phyloP scores from a whole-genome alignment of 2,888 invertebrate species.

The Kryphioiulus occultus region DNA sequence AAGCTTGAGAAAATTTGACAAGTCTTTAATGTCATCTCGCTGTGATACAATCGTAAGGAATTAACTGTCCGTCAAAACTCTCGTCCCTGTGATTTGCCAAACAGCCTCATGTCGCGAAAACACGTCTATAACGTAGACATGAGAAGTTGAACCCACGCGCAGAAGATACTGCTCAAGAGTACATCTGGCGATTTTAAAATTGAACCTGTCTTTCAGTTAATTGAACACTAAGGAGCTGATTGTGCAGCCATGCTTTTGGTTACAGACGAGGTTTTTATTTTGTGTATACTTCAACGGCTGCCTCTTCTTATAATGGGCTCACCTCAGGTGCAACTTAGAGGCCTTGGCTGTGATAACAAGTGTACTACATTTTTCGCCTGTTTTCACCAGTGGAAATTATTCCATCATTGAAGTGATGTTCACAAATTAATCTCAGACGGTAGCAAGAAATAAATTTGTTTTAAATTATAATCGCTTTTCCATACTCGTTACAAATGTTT shows the following conservation, averaged over 20 bases:
- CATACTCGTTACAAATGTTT: not conserved
- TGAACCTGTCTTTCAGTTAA: not conserved
- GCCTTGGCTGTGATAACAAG: conserved; percentile 34
- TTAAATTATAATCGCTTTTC: not conserved
- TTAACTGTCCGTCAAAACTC: not conserved
- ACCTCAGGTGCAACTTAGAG: conserved; percentile 36
- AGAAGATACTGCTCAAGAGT: not conserved
- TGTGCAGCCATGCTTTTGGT: not conserved
- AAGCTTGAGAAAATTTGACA: not conserved
- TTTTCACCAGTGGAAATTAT: conserved; percentile 27
- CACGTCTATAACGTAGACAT: not conserved
- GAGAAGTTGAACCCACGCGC: not conserved
- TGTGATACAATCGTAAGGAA: not conserved
- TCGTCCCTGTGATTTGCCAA: not conserved
- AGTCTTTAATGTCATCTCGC: not conserved
- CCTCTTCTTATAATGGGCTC: conserved; percentile 32
- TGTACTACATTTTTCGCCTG: conserved; percentile 11
- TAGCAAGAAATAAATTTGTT: conserved; percentile 35
- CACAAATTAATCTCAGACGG: conserved; percentile 39
- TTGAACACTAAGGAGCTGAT: not conserved
- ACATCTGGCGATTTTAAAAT: not conserved
- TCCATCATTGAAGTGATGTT: conserved; percentile 40
- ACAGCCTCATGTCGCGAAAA: not conserved
- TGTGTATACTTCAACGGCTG: conserved; percentile 24
- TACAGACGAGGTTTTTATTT: not conserved